Percentiles rank a stretch among this genome's conserved stretches.
Evolutionary conservation across 2,797 vertebrate species (phyloP).

Genomic region (Channa striata): DNA sequence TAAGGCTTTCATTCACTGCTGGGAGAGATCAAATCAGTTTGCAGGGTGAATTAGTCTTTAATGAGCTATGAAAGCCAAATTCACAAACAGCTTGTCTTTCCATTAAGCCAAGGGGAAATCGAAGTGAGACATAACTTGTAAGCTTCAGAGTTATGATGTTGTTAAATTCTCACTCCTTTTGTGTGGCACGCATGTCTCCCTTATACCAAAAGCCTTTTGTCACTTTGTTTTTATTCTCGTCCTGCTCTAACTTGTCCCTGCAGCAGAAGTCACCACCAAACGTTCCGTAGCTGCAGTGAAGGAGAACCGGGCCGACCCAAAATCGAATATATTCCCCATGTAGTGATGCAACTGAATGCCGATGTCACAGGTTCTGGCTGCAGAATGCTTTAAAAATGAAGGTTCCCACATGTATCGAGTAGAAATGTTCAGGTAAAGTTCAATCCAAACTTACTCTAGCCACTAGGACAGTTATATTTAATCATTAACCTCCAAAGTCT

Average conservation of each 20-base stretch:
- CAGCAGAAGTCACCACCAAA: conserved; percentile 1
- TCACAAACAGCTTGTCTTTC: conserved; percentile 55
- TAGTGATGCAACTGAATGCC: not conserved
- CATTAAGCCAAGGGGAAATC: conserved; percentile 45
- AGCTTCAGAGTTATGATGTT: conserved; percentile 11
- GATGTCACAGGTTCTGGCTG: not conserved
- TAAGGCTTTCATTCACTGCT: conserved; percentile 31
- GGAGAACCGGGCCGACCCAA: not conserved
- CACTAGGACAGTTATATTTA: conserved; percentile 28
- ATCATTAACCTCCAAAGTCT: conserved; percentile 40
- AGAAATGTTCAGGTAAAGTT: not conserved
- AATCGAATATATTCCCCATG: not conserved
- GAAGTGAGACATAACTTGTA: conserved; percentile 37
- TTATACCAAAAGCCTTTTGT: conserved; percentile 36
- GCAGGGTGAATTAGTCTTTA: conserved; percentile 64
- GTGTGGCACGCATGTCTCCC: not conserved
- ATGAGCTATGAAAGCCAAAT: conserved; percentile 59
- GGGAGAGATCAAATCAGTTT: conserved; percentile 51
- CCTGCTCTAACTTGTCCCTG: conserved; percentile 37
- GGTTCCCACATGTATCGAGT: not conserved
- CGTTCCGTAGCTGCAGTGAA: not conserved
- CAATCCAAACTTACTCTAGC: conserved; percentile 7
- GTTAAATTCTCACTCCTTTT: conserved; percentile 29
- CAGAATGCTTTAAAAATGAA: too few species aligned
- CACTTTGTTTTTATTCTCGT: not conserved